Evolutionary conservation across 2,113 vertebrate genomes (phyloP), one percentile per base, ranked within the genome.

Genomic region (Triplophysa rosa): DNA sequence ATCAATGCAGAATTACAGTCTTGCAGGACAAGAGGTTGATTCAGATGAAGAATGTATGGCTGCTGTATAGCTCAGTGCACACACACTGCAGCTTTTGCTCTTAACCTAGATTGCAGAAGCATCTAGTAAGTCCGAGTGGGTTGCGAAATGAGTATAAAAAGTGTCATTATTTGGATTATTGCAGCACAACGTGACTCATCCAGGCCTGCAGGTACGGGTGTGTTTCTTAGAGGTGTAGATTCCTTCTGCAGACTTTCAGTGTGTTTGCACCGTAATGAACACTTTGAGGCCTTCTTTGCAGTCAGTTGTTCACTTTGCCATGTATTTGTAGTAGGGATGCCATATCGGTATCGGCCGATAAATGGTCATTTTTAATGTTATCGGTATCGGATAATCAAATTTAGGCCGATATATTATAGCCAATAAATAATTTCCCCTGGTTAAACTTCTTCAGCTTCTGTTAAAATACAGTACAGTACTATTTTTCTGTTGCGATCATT

Each of bases 71-170:
- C 52, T 72, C 69, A 67, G 62, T 62, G 76, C 74, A 40, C 40
- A 19, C 26, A 24, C n/a, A 49, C 67, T 23, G 62, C 67, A 59
- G 59, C 64, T 64, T 74, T 69, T 64, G 42, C 82, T 80, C 54
- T 56, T 73, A 80, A 80, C 69, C 63, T 72, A 42, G 16, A 66
- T 58, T 66, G 56, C 47, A 45, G 26, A 74, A 37, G 56, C 45
- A 68, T 71, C 61, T 67, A 67, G 54, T 56, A 42, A 37, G 56
- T 59, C 47, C 75, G 73, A 81, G 68, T 69, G 52, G 23, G 49
- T 81, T 81, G 77, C 71, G n/a, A 76, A 83, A 83, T 70, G 68
- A 68, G 33, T 11, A 63, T 81, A 65, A 79, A 80, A 74, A 69
- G 64, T 78, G 79, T 79, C 14, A 81, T 78, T 72, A 70, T 72